Evolutionary conservation across 2,113 vertebrate species (phyloP).

Genomic region (Pterocles burchelli): DNA sequence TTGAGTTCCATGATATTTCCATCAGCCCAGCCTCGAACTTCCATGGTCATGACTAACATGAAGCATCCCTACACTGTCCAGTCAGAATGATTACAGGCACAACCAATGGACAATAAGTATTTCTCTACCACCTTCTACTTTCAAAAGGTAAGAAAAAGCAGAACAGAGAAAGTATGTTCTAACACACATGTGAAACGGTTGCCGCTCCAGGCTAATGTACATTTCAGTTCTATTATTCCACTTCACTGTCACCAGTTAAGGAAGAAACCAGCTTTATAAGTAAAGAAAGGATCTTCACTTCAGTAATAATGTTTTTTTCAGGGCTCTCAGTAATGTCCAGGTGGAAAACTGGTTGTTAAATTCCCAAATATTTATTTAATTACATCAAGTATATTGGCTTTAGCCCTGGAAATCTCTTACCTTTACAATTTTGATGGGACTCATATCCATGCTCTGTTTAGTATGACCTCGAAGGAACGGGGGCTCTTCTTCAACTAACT

Average conservation of each 20-base stretch:
- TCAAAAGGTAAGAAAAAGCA: not conserved
- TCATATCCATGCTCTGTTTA: slow-evolving; percentile 99
- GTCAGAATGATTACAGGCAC: not conserved
- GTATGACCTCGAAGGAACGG: slow-evolving; percentile 97
- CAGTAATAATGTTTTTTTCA: not conserved
- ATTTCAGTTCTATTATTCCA: not conserved
- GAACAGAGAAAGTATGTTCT: not conserved
- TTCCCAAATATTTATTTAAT: not conserved
- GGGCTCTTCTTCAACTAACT: slow-evolving; percentile 96
- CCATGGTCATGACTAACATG: rapidly evolving
- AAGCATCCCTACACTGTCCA: not conserved
- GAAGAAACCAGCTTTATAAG: not conserved
- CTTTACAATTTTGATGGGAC: slow-evolving; percentile 99
- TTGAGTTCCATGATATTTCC: not conserved
- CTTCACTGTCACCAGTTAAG: not conserved
- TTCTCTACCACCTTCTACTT: not conserved
- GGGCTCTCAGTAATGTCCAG: not conserved
- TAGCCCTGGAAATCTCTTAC: slow-evolving; percentile 62
- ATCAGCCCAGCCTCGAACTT: not conserved
- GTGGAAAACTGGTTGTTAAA: not conserved
- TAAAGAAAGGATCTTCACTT: not conserved
- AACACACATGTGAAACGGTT: not conserved
- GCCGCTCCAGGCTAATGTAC: not conserved
- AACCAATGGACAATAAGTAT: not conserved
- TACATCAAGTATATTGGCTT: not conserved